These are phyloP conservation scores for Panulirus ornatus DNA, from an alignment of 1,140 invertebrate genomes.

Conservation along the genomic window DNA sequence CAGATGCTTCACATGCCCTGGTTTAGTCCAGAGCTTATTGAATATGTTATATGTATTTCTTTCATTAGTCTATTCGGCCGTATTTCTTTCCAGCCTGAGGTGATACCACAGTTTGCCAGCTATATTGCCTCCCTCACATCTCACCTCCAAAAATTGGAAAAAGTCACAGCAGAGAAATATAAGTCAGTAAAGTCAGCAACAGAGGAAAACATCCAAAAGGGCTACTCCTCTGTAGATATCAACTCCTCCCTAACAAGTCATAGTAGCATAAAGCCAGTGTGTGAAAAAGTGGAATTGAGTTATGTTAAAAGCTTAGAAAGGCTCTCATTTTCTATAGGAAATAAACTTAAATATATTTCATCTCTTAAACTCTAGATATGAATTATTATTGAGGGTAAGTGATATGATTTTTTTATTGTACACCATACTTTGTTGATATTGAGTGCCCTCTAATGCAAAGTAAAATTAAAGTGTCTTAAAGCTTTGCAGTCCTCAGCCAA, in stretches of 20 bases:
- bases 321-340: slow-evolving; percentile 40
- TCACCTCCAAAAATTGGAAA: slow-evolving; percentile 22
- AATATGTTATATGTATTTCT: no score
- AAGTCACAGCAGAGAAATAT: neutral
- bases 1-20: no score
- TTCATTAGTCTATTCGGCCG: no score
- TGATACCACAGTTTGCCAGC: slow-evolving; percentile 28
- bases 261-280: neutral
- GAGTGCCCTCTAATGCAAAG: neutral
- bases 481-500: neutral
- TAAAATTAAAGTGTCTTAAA: slow-evolving; percentile 18
- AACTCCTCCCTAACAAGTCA: slow-evolving; percentile 1
- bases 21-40: no score
- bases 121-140: slow-evolving; percentile 20
- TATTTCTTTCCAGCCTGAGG: slow-evolving; percentile 30
- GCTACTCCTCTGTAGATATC: slow-evolving; percentile 31
- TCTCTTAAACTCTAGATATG: slow-evolving; percentile 51
- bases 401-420: neutral
- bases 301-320: slow-evolving; percentile 39
- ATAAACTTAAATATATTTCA: slow-evolving; percentile 48
- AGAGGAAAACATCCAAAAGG: slow-evolving; percentile 1
- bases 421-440: neutral
- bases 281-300: slow-evolving; percentile 35
- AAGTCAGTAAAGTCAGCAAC: neutral
- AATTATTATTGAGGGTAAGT: neutral